Base-by-base conservation (phyloP, 2,888 invertebrate species). In the Piscicola geometra region DNA sequence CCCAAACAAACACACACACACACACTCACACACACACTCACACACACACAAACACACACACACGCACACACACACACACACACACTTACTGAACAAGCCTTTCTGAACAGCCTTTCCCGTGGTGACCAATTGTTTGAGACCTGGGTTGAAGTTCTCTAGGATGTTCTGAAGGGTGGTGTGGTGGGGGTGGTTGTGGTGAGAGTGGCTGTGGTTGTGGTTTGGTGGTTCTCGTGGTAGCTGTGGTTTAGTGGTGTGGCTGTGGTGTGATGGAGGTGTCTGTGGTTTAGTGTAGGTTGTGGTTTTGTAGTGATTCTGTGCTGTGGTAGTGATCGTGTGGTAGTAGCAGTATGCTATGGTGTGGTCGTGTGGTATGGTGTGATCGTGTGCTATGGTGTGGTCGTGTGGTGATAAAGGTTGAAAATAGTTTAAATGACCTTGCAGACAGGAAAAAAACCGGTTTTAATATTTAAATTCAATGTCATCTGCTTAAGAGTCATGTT, bases 81-180 rank as follows among this genome's bases (percentile, higher is more conserved):
- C 30, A n/a, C 30, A 64, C 30, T 91, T 88, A 94, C 94, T 93
- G 87, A 94, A 93, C 84, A 95, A 89, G 82, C 94, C 93, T 87
- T 95, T 95, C 82, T 95, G 89, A 86, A 94, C 94, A 77, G 94
- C 92, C 87, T 94, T 94, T 78, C 94, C 94, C 81, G 94, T 92
- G 82, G 92, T 91, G 87, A 95, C 93, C 89, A 95, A 90, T 88
- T 94, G 94, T 83, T 93, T 89, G 67, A 94, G 93, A 80, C 93
- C 93, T 76, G 94, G 94, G 88, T 94, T 94, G 88, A 95, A 95
- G 88, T 94, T 94, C 86, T 94, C 94, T 89, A 94, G 89, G 87
- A 95, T 93, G 86, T 94, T 94, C 95, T 85, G 81, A 71, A 82
- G 50, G 32, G 21, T 9, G 60, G n/a, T 56, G 25, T 18, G 60